A percentile compares a stretch with the other conserved stretches of the same genome.
Evolutionary conservation across 2,888 invertebrate genomes (phyloP).

Genomic region (Chirona hameri): DNA sequence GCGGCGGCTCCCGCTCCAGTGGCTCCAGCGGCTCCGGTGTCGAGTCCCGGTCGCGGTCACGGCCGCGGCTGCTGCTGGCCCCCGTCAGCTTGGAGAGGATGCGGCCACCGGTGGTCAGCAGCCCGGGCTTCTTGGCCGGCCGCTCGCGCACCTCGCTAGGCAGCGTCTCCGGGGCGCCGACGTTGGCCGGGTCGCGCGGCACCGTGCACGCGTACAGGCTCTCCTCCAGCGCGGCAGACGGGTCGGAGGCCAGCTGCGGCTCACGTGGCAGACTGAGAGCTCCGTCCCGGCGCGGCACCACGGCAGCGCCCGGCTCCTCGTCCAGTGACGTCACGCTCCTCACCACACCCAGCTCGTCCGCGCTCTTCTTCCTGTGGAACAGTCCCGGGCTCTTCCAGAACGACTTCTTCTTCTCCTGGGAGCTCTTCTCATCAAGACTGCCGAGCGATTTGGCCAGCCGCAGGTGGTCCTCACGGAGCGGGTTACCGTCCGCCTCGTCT

Average conservation of each 20-base stretch:
- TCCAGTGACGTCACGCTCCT: not conserved
- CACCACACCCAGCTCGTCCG: not conserved
- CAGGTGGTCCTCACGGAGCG: too few species aligned
- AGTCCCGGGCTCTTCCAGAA: slow-evolving; percentile 6
- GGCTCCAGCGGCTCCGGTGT: not conserved
- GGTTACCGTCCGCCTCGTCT: not conserved
- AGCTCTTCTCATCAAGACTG: not conserved
- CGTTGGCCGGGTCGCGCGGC: not conserved
- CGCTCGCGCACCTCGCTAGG: not conserved
- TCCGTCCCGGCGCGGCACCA: not conserved
- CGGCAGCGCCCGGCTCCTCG: not conserved
- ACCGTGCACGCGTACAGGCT: slow-evolving; percentile 4
- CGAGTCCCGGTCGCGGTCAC: not conserved
- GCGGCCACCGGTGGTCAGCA: not conserved
- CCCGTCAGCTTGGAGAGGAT: not conserved
- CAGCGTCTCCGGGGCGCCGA: not conserved
- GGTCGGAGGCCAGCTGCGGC: not conserved
- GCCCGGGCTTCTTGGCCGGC: not conserved
- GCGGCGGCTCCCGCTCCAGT: not conserved
- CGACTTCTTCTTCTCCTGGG: not conserved
- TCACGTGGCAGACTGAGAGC: not conserved
- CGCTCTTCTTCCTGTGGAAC: slow-evolving; percentile 1
- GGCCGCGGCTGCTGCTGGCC: not conserved
- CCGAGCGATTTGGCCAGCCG: not conserved
- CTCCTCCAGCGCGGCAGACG: not conserved